A percentile compares a stretch with the other conserved stretches of the same genome.
Conservation (phyloP, 1,140 invertebrate species). For the Goniozus legneri region DNA sequence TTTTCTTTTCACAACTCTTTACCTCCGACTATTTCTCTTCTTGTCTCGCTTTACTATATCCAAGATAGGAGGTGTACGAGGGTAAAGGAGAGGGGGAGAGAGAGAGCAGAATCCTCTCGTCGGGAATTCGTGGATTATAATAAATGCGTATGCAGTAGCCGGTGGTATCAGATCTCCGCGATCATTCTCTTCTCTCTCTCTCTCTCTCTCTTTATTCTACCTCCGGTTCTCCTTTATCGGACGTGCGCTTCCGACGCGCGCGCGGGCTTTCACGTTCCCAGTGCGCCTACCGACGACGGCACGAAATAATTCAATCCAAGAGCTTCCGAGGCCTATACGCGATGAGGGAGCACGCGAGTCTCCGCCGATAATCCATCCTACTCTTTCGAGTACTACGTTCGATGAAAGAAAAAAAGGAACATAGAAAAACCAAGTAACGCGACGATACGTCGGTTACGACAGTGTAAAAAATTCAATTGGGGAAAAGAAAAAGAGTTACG, state of each 20-base stretch:
- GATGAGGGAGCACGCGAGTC: conserved; percentile 9
- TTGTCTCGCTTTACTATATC: conserved; percentile 8
- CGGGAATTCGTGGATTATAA: conserved; percentile 40
- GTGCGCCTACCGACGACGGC: conserved; percentile 13
- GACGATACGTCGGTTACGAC: too few species aligned
- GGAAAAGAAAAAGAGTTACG: too few species aligned
- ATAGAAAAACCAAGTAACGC: too few species aligned
- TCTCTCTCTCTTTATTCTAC: conserved; percentile 1
- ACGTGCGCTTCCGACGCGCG: conserved; percentile 20
- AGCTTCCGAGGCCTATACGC: not conserved
- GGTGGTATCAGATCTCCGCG: conserved; percentile 15
- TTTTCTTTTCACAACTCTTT: conserved; percentile 24
- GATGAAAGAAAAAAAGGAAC: too few species aligned
- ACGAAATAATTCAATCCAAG: conserved; percentile 31
- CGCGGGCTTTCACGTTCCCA: not conserved
- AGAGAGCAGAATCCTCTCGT: conserved; percentile 27
- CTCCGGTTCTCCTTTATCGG: not conserved
- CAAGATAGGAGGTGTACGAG: conserved; percentile 5
- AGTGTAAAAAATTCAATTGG: too few species aligned
- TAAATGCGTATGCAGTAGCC: conserved; percentile 45
- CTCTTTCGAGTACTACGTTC: too few species aligned
- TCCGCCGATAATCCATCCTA: conserved; percentile 18
- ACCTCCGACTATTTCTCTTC: conserved; percentile 7
- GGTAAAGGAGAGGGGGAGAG: not conserved
- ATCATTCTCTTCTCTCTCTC: conserved; percentile 13